These are phyloP conservation scores for Oxygymnocypris stewartii DNA, from an alignment of 2,113 vertebrate species.

Conservation along the genomic window DNA sequence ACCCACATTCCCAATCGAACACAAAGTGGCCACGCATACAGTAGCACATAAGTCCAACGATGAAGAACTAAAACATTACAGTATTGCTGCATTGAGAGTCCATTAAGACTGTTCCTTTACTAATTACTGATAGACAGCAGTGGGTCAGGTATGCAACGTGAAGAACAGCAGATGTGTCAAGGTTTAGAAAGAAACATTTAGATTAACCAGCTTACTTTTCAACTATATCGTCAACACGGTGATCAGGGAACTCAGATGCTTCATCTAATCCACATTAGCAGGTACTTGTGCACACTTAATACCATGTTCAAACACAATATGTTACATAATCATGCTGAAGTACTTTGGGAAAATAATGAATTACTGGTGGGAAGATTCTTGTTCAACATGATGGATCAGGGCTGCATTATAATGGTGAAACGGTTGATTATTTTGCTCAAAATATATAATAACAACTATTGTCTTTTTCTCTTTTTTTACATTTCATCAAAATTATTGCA, in stretches of 20 bases:
- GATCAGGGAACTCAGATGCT: neutral
- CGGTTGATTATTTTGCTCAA: neutral
- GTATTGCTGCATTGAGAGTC: constrained; percentile 32
- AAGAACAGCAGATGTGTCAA: neutral
- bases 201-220: neutral
- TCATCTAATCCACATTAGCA: constrained; percentile 9
- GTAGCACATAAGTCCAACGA: constrained; percentile 1
- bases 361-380: neutral
- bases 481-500: too few relatives aligned
- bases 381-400: neutral
- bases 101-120: neutral
- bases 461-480: too few relatives aligned
- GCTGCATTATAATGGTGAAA: neutral
- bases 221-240: neutral
- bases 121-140: neutral
- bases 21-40: constrained; percentile 18
- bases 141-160: constrained; percentile 17
- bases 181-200: neutral
- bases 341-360: neutral
- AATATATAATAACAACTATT: too few relatives aligned
- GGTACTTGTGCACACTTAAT: constrained; percentile 13
- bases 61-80: constrained; percentile 8
- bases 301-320: constrained; percentile 1
- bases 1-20: constrained; percentile 15
- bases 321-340: neutral